Conservation (phyloP, 2,113 vertebrate genomes). For the Pygoscelis antarcticus region DNA sequence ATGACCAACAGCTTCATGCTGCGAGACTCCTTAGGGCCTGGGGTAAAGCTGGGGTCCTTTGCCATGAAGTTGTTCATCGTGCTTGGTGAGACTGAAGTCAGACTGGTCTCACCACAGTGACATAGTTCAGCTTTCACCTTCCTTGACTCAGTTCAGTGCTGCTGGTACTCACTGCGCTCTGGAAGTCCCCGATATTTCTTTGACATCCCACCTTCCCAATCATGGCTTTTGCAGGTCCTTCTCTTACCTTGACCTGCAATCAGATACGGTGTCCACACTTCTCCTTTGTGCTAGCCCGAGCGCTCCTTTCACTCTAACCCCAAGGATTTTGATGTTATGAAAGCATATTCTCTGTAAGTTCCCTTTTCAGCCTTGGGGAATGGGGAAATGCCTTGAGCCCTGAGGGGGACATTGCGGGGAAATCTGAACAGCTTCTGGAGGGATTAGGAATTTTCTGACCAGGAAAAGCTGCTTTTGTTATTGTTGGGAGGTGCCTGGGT, state of each 20-base stretch:
- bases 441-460: not conserved
- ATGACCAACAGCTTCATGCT: not conserved
- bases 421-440: not conserved
- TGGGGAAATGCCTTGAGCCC: not conserved
- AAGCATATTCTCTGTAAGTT: not conserved
- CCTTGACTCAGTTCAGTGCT: not conserved
- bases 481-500: not conserved
- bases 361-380: not conserved
- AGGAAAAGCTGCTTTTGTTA: not conserved
- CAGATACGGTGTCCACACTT: not conserved
- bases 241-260: not conserved
- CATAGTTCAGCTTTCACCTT: not conserved
- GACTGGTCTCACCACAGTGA: not conserved
- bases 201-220: not conserved
- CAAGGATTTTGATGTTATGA: not conserved
- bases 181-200: not conserved
- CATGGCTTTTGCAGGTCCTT: not conserved
- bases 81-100: not conserved
- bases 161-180: not conserved
- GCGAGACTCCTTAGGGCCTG: not conserved
- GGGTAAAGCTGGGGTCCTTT: not conserved
- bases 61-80: rapidly evolving
- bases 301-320: not conserved
- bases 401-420: not conserved
- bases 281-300: not conserved